A percentile compares a stretch with the other conserved stretches of the same genome.
Evolutionary conservation across 35 echinoderm and acorn worm species (phyloP).

Genomic region (Ophiothrix spiculata): DNA sequence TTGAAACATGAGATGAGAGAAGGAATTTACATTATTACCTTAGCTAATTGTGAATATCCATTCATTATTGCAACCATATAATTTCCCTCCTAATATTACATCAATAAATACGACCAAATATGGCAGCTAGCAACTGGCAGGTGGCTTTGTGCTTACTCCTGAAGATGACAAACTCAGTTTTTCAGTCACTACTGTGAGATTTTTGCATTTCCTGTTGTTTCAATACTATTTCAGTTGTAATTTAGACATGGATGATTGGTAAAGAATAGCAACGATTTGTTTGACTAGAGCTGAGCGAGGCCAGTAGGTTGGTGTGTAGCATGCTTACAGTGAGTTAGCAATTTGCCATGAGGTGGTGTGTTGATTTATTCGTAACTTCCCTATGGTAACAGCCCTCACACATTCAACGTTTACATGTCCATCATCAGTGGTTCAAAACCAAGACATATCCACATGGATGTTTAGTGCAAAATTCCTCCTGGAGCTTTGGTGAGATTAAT

Average conservation of each 20-base stretch:
- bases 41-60: neutral
- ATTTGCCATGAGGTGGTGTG: neutral
- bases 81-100: neutral
- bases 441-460: too few species aligned
- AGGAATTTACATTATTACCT: neutral
- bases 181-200: neutral
- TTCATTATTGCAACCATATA: neutral
- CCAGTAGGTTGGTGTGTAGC: neutral
- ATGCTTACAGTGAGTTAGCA: neutral
- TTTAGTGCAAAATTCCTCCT: too few species aligned
- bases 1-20: too few species aligned
- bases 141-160: neutral
- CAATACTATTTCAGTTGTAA: neutral
- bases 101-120: neutral
- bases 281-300: neutral
- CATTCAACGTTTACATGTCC: too few species aligned
- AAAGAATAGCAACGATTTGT: neutral
- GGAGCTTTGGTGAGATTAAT: too few species aligned
- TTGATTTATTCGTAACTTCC: neutral
- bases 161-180: neutral
- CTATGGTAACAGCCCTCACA: neutral
- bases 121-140: constrained; percentile 8
- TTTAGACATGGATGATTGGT: constrained; percentile 2
- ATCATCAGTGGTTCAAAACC: too few species aligned
- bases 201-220: neutral